These are phyloP conservation scores for Monochamus alternatus DNA, from an alignment of 2,888 invertebrate genomes.

Conservation along the genomic window DNA sequence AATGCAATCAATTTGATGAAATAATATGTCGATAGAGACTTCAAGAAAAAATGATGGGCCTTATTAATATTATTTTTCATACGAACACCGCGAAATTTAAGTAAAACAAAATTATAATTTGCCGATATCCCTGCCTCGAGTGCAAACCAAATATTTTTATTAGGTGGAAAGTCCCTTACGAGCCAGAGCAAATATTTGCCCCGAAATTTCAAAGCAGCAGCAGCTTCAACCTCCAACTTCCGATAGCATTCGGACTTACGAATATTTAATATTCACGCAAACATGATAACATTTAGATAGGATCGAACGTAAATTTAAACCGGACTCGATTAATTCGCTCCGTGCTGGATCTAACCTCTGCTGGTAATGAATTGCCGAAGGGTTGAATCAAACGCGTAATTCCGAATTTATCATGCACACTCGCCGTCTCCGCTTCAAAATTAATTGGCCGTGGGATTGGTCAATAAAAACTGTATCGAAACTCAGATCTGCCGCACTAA, in stretches of 20 bases:
- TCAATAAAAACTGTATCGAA: slow-evolving; percentile 10
- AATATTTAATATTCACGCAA: slow-evolving; percentile 53
- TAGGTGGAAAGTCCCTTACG: slow-evolving; percentile 21
- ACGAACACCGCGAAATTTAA: too few relatives aligned
- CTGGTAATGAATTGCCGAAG: slow-evolving; percentile 41
- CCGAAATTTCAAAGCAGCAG: slow-evolving; percentile 26
- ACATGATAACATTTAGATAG: slow-evolving; percentile 58
- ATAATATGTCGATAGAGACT: too few relatives aligned
- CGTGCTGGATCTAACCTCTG: slow-evolving; percentile 53
- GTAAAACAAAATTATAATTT: background rate
- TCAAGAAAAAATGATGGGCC: too few relatives aligned
- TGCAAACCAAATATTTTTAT: slow-evolving; percentile 6
- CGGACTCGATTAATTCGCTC: slow-evolving; percentile 58
- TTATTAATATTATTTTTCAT: too few relatives aligned
- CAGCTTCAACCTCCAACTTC: slow-evolving; percentile 23
- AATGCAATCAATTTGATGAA: too few relatives aligned
- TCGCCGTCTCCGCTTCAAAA: slow-evolving; percentile 26
- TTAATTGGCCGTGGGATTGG: slow-evolving; percentile 23
- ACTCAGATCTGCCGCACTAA: background rate
- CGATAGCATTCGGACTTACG: slow-evolving; percentile 35
- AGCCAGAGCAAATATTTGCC: slow-evolving; percentile 29
- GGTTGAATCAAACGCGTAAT: slow-evolving; percentile 41
- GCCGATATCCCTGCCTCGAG: background rate
- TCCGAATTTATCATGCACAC: slow-evolving; percentile 45
- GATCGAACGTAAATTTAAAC: slow-evolving; percentile 58